Evolutionary conservation across 2,797 vertebrate species (phyloP), one percentile per base, ranked within the genome.

Genomic region (Lithobates sylvaticus): DNA sequence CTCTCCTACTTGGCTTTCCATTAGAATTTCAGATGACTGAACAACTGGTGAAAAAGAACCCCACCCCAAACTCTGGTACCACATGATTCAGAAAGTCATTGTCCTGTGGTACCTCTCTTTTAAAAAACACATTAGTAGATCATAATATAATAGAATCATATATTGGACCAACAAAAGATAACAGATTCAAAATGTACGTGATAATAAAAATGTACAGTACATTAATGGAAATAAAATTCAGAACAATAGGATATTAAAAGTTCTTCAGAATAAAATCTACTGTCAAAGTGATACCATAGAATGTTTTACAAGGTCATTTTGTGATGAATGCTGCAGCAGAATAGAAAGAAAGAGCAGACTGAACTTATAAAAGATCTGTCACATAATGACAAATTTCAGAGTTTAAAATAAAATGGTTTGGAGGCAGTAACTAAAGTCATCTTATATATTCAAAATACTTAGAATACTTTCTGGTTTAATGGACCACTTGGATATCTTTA

Each of bases 231-330:
- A 54, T 54, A n/a, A 36, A 81, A 81, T 58, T 71, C 26, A 70
- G 29, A 58, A 47, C 29, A 81, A 71, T 71, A 23, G 2, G 21
- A 34, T 80, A 69, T 54, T 50, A 80, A 29, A 54, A 42, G 61
- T 78, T 78, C 76, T 67, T 78, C 12, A 79, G 27, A 69, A 68
- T 29, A 39, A 32, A 21, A 44, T 69, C 18, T 81, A 71, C 68
- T 81, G 67, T 70, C 42, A 80, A 70, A 26, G 26, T 69, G 47
- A 80, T 81, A 81, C 26, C 21, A 54, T 58, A 39, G 34, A 61
- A 73, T 27, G 54, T 73, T 58, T 81, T 81, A 73, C 79, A 81
- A 73, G 79, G 79, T 81, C 50, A 73, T 42, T 72, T 54, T 5
- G 5, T 72, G 50, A 81, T 72, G 21, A 81, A 72, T 68, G 26